A percentile compares a stretch with the other conserved stretches of the same genome.
phyloP scores from a whole-genome alignment of 30 jellyfish, hydroid and myxozoan species.

The Cassiopea xamachana region DNA sequence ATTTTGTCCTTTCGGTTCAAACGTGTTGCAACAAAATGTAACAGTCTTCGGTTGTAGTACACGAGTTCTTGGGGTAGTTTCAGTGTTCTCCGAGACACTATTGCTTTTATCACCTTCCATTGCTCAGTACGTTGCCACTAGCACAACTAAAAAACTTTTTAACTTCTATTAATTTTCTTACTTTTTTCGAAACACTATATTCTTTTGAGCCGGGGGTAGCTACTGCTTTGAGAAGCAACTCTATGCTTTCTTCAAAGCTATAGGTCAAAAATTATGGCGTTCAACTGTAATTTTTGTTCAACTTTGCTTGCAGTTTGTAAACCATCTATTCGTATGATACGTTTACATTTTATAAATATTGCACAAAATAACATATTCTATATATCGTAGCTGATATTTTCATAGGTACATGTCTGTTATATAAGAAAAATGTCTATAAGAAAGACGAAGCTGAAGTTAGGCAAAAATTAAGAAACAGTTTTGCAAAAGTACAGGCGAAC shows the following conservation, averaged over 20 bases:
- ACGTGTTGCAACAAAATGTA: constrained; percentile 14
- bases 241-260: neutral
- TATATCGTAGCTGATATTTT: too few relatives aligned
- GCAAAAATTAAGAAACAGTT: too few relatives aligned
- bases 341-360: too few relatives aligned
- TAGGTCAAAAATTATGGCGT: too few relatives aligned
- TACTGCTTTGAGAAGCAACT: neutral
- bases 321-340: too few relatives aligned
- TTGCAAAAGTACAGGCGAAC: too few relatives aligned
- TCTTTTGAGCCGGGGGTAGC: neutral
- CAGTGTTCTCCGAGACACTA: neutral
- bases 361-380: too few relatives aligned
- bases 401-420: too few relatives aligned
- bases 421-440: too few relatives aligned
- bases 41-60: constrained; percentile 7
- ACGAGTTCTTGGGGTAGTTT: neutral
- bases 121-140: neutral
- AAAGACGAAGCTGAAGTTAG: too few relatives aligned
- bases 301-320: too few relatives aligned
- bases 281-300: too few relatives aligned
- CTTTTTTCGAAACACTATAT: neutral
- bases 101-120: neutral
- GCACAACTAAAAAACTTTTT: neutral
- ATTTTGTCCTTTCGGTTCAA: neutral
- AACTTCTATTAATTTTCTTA: neutral